phyloP scores from a whole-genome alignment of 2,888 invertebrate species.

The Cryptosula pallasiana region DNA sequence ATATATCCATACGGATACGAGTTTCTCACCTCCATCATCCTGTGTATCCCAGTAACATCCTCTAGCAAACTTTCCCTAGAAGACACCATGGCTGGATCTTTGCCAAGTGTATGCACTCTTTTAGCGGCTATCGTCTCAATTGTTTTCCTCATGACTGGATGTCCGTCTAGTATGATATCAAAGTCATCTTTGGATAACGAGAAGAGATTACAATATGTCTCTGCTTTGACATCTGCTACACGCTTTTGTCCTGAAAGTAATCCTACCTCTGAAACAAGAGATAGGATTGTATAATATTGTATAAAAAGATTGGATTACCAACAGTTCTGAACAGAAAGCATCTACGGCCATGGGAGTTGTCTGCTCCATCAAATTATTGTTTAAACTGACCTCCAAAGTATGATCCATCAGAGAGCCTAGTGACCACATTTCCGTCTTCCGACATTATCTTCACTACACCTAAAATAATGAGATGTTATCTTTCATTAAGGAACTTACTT shows the following conservation, averaged over 20 bases:
- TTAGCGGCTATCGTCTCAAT: slow-evolving; percentile 99
- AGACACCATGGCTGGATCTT: slow-evolving; percentile 68
- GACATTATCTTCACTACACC: slow-evolving; percentile 66
- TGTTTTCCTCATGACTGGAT: slow-evolving; percentile 94
- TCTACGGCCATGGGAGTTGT: too few species aligned
- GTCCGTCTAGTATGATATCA: slow-evolving; percentile 94
- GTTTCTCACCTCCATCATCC: not conserved
- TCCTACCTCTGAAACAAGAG: slow-evolving; percentile 83
- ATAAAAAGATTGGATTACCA: too few species aligned
- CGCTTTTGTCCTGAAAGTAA: slow-evolving; percentile 91
- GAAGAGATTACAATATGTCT: slow-evolving; percentile 97
- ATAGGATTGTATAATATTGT: too few species aligned
- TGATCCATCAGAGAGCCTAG: slow-evolving; percentile 92
- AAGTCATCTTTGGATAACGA: slow-evolving; percentile 96
- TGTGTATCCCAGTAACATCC: slow-evolving; percentile 39
- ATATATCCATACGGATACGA: too few species aligned
- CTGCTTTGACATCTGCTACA: slow-evolving; percentile 92
- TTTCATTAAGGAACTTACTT: not conserved
- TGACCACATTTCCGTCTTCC: slow-evolving; percentile 79
- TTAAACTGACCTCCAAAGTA: slow-evolving; percentile 75
- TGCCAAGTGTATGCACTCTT: slow-evolving; percentile 94
- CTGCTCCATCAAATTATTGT: too few species aligned
- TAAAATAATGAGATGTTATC: not conserved
- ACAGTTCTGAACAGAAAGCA: too few species aligned
- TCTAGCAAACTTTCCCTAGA: slow-evolving; percentile 51